Evolutionary conservation across 2,888 invertebrate genomes (phyloP).

Genomic region (Aspidiotus rigidus): DNA sequence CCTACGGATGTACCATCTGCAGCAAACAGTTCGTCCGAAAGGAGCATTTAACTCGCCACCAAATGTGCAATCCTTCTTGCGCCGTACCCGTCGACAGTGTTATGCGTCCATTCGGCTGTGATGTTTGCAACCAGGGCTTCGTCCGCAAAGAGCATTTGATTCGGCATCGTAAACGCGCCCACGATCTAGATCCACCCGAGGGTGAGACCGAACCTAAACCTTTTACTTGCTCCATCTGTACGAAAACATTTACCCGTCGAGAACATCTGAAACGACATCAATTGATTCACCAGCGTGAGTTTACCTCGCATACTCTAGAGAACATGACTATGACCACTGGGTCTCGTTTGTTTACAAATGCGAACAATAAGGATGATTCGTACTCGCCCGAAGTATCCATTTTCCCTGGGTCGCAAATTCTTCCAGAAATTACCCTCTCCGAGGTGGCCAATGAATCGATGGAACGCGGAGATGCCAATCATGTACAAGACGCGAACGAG

Average conservation of each 20-base stretch:
- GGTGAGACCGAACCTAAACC: constrained; percentile 38
- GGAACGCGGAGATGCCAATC: background rate
- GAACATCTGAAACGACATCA: constrained; percentile 39
- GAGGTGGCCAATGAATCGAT: constrained; percentile 21
- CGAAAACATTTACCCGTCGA: constrained; percentile 39
- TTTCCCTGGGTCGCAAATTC: constrained; percentile 31
- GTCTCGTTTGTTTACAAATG: constrained; percentile 14
- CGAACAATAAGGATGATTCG: constrained; percentile 14
- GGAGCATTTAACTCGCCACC: constrained; percentile 40
- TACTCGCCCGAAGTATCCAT: constrained; percentile 28
- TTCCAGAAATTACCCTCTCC: constrained; percentile 36
- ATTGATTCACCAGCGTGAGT: constrained; percentile 37
- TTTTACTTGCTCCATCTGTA: constrained; percentile 38
- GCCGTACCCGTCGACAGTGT: constrained; percentile 41
- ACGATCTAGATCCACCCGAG: constrained; percentile 37
- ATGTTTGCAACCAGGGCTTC: constrained; percentile 39
- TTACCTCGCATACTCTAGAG: constrained; percentile 12
- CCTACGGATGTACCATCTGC: constrained; percentile 39
- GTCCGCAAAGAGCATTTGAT: constrained; percentile 40
- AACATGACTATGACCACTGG: constrained; percentile 7
- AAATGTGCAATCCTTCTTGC: constrained; percentile 35
- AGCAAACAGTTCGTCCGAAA: constrained; percentile 40
- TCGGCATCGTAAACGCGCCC: constrained; percentile 39
- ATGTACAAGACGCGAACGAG: constrained; percentile 1
- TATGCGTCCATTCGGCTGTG: constrained; percentile 37